Conservation (phyloP, 2,888 invertebrate genomes). For the Atherix ibis region DNA sequence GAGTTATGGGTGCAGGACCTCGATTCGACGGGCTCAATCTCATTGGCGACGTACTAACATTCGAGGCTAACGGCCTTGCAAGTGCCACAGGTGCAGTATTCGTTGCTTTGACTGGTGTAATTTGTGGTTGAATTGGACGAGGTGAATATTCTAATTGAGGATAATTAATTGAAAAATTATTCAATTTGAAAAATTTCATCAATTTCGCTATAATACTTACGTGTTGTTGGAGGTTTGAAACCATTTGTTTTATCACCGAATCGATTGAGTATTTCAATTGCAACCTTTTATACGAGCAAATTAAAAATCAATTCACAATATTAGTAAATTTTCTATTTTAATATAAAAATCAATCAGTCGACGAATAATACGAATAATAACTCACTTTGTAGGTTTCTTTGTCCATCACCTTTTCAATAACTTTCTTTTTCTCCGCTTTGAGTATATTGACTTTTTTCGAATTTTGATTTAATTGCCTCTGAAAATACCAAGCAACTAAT, state of each 20-base stretch:
- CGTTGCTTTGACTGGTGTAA: not conserved
- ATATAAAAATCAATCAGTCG: not conserved
- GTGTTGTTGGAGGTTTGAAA: slow-evolving; percentile 9
- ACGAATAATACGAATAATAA: not conserved
- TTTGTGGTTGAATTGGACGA: slow-evolving; percentile 1
- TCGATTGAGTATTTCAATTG: slow-evolving; percentile 28
- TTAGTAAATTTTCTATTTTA: not conserved
- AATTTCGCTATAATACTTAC: no score
- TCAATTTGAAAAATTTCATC: not conserved
- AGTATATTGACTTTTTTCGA: slow-evolving; percentile 53
- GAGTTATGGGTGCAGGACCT: no score
- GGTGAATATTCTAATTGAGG: slow-evolving; percentile 4
- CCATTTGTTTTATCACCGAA: slow-evolving; percentile 25
- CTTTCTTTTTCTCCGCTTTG: slow-evolving; percentile 67
- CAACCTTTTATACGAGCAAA: slow-evolving; percentile 20
- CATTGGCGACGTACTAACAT: not conserved
- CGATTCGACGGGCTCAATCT: no score
- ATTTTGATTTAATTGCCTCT: slow-evolving; percentile 63
- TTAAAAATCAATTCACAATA: not conserved
- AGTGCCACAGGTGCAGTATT: not conserved
- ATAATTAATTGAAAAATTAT: slow-evolving; percentile 1
- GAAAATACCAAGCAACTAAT: slow-evolving; percentile 76
- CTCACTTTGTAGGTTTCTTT: slow-evolving; percentile 88
- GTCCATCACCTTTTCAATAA: slow-evolving; percentile 92
- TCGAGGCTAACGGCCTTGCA: not conserved